Percentiles rank a stretch among this genome's conserved stretches.
phyloP scores from a whole-genome alignment of 2,888 invertebrate genomes.

The Ophioninae sp. region DNA sequence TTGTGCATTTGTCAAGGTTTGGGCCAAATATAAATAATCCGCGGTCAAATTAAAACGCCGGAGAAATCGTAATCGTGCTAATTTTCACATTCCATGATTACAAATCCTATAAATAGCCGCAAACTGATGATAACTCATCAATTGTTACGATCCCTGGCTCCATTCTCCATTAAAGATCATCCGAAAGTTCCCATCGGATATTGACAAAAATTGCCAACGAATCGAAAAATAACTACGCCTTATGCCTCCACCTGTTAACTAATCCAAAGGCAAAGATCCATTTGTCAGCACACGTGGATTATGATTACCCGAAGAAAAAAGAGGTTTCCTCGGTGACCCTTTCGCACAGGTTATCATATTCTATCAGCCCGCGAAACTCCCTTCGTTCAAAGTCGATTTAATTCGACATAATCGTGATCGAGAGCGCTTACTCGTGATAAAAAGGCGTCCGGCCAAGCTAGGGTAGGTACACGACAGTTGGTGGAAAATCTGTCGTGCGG shows the following conservation, averaged over 20 bases:
- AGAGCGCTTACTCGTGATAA: constrained; percentile 10
- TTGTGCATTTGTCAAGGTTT: too few species aligned
- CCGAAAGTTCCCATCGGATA: background rate
- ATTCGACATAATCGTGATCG: constrained; percentile 73
- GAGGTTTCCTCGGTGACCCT: constrained; percentile 18
- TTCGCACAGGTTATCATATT: constrained; percentile 35
- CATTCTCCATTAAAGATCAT: background rate
- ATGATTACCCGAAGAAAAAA: constrained; percentile 20
- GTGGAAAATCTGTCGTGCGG: constrained; percentile 79
- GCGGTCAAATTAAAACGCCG: too few species aligned
- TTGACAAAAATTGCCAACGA: background rate
- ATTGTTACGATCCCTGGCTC: background rate
- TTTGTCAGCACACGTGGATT: constrained; percentile 1
- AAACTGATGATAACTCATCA: too few species aligned
- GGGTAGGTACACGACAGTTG: constrained; percentile 75
- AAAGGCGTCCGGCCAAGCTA: constrained; percentile 19
- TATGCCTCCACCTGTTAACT: constrained; percentile 33
- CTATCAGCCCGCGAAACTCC: constrained; percentile 17
- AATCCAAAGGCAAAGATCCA: background rate
- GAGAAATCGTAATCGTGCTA: too few species aligned
- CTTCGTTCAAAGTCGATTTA: constrained; percentile 65
- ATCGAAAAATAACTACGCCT: background rate
- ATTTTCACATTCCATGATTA: too few species aligned
- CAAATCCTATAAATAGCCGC: too few species aligned
- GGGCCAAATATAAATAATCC: too few species aligned